These are phyloP conservation scores for Periophthalmus modestus DNA, from an alignment of 2,113 vertebrate genomes.

Conservation along the genomic window DNA sequence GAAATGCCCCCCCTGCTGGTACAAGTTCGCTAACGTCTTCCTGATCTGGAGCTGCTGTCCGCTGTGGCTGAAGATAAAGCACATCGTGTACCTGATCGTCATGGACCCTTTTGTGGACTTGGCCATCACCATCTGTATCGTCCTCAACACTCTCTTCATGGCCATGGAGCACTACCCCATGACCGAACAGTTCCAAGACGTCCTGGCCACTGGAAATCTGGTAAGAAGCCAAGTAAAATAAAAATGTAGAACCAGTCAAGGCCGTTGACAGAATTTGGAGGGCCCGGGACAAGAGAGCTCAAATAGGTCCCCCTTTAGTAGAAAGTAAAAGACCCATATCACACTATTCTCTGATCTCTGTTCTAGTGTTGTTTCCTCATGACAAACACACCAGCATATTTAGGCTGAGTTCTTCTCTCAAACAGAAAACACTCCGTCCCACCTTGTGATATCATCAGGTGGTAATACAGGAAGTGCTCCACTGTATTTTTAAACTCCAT, in stretches of 20 bases:
- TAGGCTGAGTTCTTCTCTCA: no score
- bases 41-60: conserved; percentile 98
- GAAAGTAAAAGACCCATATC: no score
- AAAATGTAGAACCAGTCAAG: neutral
- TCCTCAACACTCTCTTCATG: conserved; percentile 98
- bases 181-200: conserved; percentile 82
- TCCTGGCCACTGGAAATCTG: conserved; percentile 90
- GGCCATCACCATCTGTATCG: conserved; percentile 98
- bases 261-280: neutral
- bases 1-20: conserved; percentile 97
- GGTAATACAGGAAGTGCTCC: no score
- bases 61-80: conserved; percentile 91
- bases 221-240: conserved; percentile 70
- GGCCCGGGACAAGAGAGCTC: no score
- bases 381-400: no score
- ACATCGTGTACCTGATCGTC: conserved; percentile 91
- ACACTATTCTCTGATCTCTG: no score
- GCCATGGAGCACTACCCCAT: conserved; percentile 99
- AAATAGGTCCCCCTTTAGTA: no score
- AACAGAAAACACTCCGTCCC: no score
- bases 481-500: no score
- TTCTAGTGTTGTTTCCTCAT: no score
- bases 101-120: conserved; percentile 99
- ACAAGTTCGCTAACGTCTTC: conserved; percentile 93
- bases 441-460: no score